Evolutionary conservation across 2,797 vertebrate genomes (phyloP).

Genomic region (Sarcophilus harrisii): DNA sequence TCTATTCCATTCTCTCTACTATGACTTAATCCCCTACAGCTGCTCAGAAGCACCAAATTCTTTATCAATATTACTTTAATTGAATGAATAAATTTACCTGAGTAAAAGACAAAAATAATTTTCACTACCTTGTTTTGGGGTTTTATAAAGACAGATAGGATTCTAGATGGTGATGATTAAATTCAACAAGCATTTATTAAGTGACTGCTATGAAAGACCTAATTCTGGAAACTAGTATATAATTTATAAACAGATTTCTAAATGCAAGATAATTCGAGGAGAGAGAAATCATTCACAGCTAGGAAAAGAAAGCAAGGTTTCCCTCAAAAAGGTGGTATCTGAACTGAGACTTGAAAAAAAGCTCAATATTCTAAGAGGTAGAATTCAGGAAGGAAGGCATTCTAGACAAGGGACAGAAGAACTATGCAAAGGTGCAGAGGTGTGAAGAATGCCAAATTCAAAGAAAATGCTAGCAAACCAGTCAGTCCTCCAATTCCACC

Average conservation of each 20-base stretch:
- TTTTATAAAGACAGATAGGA: neutral
- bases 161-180: neutral
- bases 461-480: constrained; percentile 15
- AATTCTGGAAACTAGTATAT: neutral
- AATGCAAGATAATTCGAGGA: neutral
- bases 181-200: neutral
- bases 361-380: neutral
- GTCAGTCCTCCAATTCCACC: neutral
- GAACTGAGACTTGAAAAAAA: neutral
- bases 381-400: neutral
- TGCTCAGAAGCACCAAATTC: neutral
- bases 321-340: neutral
- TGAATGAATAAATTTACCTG: neutral
- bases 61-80: neutral
- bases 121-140: neutral
- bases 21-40: neutral
- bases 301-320: neutral
- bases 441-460: neutral
- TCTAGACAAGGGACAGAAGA: neutral
- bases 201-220: neutral
- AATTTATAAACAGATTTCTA: neutral
- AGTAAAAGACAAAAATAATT: neutral
- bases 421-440: neutral
- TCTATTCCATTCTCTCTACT: neutral
- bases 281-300: neutral